phyloP scores from a whole-genome alignment of 2,797 vertebrate genomes.

The Sebastolobus altivelis region DNA sequence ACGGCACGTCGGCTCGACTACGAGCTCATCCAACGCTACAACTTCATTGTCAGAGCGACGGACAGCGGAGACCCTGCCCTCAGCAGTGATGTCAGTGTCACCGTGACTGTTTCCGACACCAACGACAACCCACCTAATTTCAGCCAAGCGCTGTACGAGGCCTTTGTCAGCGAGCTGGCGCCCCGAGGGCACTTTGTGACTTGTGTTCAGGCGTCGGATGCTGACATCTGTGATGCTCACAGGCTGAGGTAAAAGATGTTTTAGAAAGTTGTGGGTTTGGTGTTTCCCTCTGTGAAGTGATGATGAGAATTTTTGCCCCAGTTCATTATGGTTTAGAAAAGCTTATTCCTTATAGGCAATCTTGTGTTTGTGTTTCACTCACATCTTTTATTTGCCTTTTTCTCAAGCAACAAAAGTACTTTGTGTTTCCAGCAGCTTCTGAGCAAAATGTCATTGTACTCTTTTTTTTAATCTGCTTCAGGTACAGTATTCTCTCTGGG shows the following conservation, averaged over 20 bases:
- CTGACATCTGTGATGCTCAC: conserved; percentile 89
- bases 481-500: conserved; percentile 94
- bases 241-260: conserved; percentile 79
- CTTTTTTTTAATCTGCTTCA: conserved; percentile 47
- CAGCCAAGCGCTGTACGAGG: conserved; percentile 90
- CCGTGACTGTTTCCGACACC: conserved; percentile 89
- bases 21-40: conserved; percentile 88
- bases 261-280: background rate
- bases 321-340: conserved; percentile 11
- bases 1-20: conserved; percentile 91
- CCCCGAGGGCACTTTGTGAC: conserved; percentile 94
- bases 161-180: conserved; percentile 92
- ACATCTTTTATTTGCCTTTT: conserved; percentile 10
- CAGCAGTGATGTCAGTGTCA: conserved; percentile 89
- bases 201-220: conserved; percentile 93
- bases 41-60: conserved; percentile 88
- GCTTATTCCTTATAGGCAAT: background rate
- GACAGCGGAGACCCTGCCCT: conserved; percentile 91
- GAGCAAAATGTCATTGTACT: background rate
- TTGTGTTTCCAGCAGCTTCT: conserved; percentile 15
- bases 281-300: conserved; percentile 14
- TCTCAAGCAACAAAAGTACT: background rate
- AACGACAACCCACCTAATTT: conserved; percentile 96
- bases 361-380: background rate
- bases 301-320: background rate